Evolutionary conservation across 2,797 vertebrate genomes (phyloP).

Genomic region (Leontocebus nigricollis): DNA sequence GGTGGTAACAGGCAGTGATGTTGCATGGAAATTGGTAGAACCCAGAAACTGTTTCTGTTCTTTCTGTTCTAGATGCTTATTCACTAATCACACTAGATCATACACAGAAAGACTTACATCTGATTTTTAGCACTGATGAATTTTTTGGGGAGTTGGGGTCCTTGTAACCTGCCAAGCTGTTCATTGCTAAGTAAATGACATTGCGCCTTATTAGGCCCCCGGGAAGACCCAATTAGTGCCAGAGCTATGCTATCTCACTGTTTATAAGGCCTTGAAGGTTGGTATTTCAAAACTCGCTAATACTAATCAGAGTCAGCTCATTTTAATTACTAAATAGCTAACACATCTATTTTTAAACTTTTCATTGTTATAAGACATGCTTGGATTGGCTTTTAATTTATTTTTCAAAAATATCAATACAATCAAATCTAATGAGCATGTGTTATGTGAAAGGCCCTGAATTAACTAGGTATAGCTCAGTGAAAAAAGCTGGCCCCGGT

Average conservation of each 20-base stretch:
- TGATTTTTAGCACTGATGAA: neutral
- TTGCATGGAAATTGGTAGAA: neutral
- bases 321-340: slow-evolving; percentile 61
- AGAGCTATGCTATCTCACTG: neutral
- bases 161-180: neutral
- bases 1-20: neutral
- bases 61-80: neutral
- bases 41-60: neutral
- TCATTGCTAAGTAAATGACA: neutral
- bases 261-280: slow-evolving; percentile 50
- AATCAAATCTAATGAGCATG: slow-evolving; percentile 46
- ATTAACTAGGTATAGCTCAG: slow-evolving; percentile 1
- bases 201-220: neutral
- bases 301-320: slow-evolving; percentile 15
- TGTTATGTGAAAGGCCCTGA: neutral
- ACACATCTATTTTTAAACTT: slow-evolving; percentile 62
- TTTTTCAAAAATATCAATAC: slow-evolving; percentile 25
- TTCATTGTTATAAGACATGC: slow-evolving; percentile 27
- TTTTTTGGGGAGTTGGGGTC: neutral
- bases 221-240: slow-evolving; percentile 31
- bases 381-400: slow-evolving; percentile 51
- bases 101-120: neutral
- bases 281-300: slow-evolving; percentile 51
- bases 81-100: neutral
- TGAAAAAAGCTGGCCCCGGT: neutral